phyloP scores from a whole-genome alignment of 2,888 invertebrate species.

The Phasia obesa region DNA sequence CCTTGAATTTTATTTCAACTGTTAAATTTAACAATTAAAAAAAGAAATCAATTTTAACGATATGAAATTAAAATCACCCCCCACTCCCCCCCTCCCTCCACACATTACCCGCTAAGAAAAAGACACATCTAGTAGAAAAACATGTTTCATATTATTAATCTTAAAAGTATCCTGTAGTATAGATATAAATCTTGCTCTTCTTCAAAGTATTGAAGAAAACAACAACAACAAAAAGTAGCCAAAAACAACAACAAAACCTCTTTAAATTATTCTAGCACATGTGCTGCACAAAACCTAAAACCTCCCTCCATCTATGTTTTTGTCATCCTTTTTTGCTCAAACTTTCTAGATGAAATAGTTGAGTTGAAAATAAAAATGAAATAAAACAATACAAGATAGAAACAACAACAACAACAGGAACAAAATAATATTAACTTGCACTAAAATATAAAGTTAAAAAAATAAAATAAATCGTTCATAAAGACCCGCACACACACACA shows the following conservation, averaged over 20 bases:
- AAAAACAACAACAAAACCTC: constrained; percentile 32
- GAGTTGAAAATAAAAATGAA: constrained; percentile 51
- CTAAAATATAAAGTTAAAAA: constrained; percentile 66
- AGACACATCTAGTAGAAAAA: constrained; percentile 36
- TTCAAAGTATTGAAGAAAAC: constrained; percentile 29
- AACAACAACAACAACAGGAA: constrained; percentile 25
- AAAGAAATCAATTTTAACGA: constrained; percentile 26
- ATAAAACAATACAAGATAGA: constrained; percentile 61
- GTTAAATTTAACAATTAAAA: not conserved
- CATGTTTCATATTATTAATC: constrained; percentile 66
- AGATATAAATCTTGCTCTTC: constrained; percentile 50
- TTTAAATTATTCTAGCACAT: constrained; percentile 50
- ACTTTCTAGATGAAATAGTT: constrained; percentile 50
- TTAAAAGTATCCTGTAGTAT: constrained; percentile 61
- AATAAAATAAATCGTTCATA: constrained; percentile 60
- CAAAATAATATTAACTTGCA: constrained; percentile 56
- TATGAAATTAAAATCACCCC: constrained; percentile 31
- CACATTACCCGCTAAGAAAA: too few species aligned
- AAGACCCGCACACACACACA: constrained; percentile 18
- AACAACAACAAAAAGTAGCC: constrained; percentile 8
- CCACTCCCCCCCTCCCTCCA: not conserved
- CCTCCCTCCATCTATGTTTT: not conserved
- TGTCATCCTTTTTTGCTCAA: not conserved
- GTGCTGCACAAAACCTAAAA: constrained; percentile 30
- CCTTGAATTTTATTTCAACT: not conserved